phyloP scores from a whole-genome alignment of 92 coral and sea anemone genomes.

The Anthopleura xanthogrammica region DNA sequence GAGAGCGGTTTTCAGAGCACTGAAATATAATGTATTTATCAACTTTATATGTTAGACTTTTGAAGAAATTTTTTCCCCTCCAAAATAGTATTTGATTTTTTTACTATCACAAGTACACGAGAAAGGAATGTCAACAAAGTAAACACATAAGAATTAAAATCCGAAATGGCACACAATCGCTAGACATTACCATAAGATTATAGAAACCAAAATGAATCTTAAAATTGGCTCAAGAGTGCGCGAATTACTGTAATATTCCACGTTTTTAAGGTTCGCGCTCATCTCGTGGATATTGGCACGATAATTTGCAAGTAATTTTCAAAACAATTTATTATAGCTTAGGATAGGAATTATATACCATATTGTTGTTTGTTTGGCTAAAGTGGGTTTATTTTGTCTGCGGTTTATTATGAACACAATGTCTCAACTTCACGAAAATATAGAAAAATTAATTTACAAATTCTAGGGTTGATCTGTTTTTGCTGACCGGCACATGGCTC shows the following conservation, averaged over 20 bases:
- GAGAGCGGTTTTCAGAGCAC: too few relatives aligned
- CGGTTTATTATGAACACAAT: neutral
- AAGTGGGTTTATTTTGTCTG: neutral
- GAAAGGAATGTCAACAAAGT: neutral
- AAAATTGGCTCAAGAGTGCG: neutral
- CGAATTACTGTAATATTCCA: neutral
- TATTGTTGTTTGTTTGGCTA: neutral
- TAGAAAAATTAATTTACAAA: too few relatives aligned
- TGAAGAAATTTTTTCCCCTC: neutral
- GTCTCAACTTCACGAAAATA: too few relatives aligned
- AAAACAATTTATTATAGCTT: neutral
- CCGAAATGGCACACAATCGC: neutral
- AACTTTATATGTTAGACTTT: neutral
- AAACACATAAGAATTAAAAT: neutral
- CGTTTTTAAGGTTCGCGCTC: neutral
- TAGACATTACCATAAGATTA: neutral
- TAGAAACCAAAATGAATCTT: neutral
- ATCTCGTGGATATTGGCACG: neutral
- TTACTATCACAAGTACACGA: neutral
- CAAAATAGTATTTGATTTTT: neutral
- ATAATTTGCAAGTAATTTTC: conserved; percentile 3
- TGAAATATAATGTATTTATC: too few relatives aligned
- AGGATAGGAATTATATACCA: neutral
- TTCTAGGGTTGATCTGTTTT: too few relatives aligned
- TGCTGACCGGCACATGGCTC: too few relatives aligned